Percentiles rank a stretch among this genome's conserved stretches.
Conservation (phyloP, 1,140 invertebrate genomes). For the Nasonia longicornis region DNA sequence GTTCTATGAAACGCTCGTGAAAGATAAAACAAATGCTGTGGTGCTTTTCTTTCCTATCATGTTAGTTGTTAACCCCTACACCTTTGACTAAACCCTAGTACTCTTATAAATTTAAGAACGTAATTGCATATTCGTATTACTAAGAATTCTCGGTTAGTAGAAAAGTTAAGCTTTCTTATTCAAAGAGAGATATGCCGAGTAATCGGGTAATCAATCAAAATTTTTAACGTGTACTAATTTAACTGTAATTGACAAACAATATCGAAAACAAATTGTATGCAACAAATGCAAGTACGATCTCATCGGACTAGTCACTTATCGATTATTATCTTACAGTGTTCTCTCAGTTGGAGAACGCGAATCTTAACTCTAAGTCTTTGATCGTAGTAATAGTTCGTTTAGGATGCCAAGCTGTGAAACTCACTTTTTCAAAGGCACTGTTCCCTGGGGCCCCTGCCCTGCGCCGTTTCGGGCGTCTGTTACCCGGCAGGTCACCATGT, state of each 20-base stretch:
- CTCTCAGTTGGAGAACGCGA: background rate
- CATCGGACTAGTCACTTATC: conserved; percentile 37
- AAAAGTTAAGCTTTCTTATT: conserved; percentile 1
- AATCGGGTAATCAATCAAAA: background rate
- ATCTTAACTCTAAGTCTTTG: conserved; percentile 13
- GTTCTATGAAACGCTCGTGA: conserved; percentile 59
- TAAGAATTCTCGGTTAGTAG: background rate
- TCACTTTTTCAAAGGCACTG: conserved; percentile 98
- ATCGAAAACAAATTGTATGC: background rate
- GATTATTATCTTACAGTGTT: conserved; percentile 4
- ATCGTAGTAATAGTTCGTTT: conserved; percentile 17
- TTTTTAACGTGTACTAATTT: no score
- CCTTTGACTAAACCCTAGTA: conserved; percentile 34
- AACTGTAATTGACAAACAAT: background rate
- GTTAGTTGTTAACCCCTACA: conserved; percentile 45
- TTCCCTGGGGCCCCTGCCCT: conserved; percentile 85
- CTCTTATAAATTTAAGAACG: conserved; percentile 27
- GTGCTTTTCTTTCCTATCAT: conserved; percentile 60
- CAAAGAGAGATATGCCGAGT: background rate
- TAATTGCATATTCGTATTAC: conserved; percentile 24
- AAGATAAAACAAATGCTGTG: conserved; percentile 60
- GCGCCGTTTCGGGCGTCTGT: conserved; percentile 90
- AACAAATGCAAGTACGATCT: conserved; percentile 51
- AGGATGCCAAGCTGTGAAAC: conserved; percentile 62
- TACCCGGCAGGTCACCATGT: conserved; percentile 95